Percentiles rank a stretch among this genome's conserved stretches.
These are phyloP conservation scores for Pangasius djambal DNA, from an alignment of 2,797 vertebrate species.

Conservation along the genomic window DNA sequence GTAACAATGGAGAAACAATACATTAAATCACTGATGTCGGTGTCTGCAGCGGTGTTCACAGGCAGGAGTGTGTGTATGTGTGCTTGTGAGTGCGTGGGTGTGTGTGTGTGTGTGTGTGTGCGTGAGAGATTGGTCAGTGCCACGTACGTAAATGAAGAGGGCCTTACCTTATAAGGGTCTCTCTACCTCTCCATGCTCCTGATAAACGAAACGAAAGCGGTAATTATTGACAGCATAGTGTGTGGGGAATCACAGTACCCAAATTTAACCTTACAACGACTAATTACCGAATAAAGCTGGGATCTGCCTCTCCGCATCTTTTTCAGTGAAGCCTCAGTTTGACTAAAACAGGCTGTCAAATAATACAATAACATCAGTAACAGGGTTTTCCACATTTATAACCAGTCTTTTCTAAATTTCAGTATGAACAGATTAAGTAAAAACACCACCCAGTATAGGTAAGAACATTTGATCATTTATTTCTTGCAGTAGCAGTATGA, in stretches of 20 bases:
- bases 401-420: too few relatives aligned
- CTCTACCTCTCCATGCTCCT: slow-evolving; percentile 60
- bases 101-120: not conserved
- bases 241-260: not conserved
- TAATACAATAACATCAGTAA: not conserved
- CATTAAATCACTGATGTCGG: slow-evolving; percentile 76
- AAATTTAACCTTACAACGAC: not conserved
- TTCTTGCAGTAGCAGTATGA: not conserved
- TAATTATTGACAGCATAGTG: slow-evolving; percentile 26
- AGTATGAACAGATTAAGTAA: not conserved
- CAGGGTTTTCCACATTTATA: not conserved
- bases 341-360: not conserved
- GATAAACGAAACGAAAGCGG: slow-evolving; percentile 41
- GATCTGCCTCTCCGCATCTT: not conserved
- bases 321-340: not conserved
- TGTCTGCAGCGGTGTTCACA: slow-evolving; percentile 54
- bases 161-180: slow-evolving; percentile 67
- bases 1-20: slow-evolving; percentile 72
- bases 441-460: not conserved
- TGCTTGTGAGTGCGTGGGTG: slow-evolving; percentile 23
- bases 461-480: not conserved
- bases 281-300: not conserved
- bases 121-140: slow-evolving; percentile 28
- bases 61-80: slow-evolving; percentile 40
- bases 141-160: slow-evolving; percentile 29